A percentile compares a stretch with the other conserved stretches of the same genome.
phyloP scores from a whole-genome alignment of 2,113 vertebrate genomes.

The Diphyllodes magnificus region DNA sequence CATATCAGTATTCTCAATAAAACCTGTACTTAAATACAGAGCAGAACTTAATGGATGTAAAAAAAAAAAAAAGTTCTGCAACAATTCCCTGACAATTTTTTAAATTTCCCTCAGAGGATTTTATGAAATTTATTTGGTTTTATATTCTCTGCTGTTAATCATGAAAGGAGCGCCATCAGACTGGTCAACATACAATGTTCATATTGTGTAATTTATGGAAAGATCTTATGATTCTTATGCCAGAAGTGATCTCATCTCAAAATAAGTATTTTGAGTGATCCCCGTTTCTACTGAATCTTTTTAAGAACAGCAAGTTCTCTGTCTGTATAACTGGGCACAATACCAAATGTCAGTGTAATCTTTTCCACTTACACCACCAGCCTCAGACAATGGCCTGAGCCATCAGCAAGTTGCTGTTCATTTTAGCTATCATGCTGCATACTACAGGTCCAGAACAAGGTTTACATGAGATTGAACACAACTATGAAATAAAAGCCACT shows the following conservation, averaged over 20 bases:
- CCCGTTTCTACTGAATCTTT: not conserved
- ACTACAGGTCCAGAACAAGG: not conserved
- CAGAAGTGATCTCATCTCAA: not conserved
- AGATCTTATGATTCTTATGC: not conserved
- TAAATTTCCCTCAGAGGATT: not conserved
- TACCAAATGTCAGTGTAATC: not conserved
- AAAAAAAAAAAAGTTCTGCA: not conserved
- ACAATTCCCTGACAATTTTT: not conserved
- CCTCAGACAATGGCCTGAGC: not conserved
- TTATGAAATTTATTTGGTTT: not conserved
- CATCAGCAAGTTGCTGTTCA: not conserved
- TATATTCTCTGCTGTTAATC: not conserved
- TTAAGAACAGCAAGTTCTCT: not conserved
- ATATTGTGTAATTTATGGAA: not conserved
- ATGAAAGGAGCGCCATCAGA: not conserved
- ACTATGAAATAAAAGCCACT: not conserved
- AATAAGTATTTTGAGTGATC: not conserved
- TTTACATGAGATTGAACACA: not conserved
- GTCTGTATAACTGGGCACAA: not conserved
- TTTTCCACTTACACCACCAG: not conserved
- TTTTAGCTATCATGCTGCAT: not conserved
- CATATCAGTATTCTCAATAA: not conserved
- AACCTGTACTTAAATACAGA: not conserved
- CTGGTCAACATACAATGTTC: not conserved
- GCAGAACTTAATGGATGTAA: not conserved